Percentiles rank a stretch among this genome's conserved stretches.
phyloP scores from a whole-genome alignment of 2,888 invertebrate species.

The Periphyllus acericola region DNA sequence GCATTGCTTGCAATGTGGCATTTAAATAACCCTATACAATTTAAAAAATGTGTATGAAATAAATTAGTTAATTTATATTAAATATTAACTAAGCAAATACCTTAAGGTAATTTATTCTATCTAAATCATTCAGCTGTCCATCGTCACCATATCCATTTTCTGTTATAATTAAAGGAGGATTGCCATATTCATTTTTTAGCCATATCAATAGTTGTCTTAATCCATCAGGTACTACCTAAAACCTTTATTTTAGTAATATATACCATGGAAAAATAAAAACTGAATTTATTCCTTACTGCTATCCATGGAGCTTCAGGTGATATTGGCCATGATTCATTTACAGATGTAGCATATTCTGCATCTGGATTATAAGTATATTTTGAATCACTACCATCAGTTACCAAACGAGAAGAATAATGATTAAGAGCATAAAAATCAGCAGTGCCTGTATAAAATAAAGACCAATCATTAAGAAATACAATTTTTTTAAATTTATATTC shows the following conservation, averaged over 20 bases:
- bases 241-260: slow-evolving; percentile 11
- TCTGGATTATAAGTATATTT: slow-evolving; percentile 57
- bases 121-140: slow-evolving; percentile 66
- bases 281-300: slow-evolving; percentile 66
- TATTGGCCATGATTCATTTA: slow-evolving; percentile 70
- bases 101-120: slow-evolving; percentile 63
- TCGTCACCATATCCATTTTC: slow-evolving; percentile 68
- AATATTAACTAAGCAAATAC: slow-evolving; percentile 64
- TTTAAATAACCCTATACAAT: slow-evolving; percentile 67
- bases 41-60: neutral
- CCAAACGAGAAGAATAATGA: slow-evolving; percentile 75
- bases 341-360: slow-evolving; percentile 65
- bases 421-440: slow-evolving; percentile 81
- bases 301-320: slow-evolving; percentile 70
- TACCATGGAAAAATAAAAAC: neutral
- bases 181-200: slow-evolving; percentile 67
- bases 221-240: slow-evolving; percentile 69
- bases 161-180: slow-evolving; percentile 66
- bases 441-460: slow-evolving; percentile 68
- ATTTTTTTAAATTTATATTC: neutral
- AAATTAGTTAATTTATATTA: slow-evolving; percentile 11
- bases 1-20: slow-evolving; percentile 69
- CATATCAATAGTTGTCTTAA: slow-evolving; percentile 68
- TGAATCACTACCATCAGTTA: slow-evolving; percentile 63
- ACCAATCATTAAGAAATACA: neutral